Evolutionary conservation across 2,113 vertebrate genomes (phyloP).

Genomic region (Passer montanus): DNA sequence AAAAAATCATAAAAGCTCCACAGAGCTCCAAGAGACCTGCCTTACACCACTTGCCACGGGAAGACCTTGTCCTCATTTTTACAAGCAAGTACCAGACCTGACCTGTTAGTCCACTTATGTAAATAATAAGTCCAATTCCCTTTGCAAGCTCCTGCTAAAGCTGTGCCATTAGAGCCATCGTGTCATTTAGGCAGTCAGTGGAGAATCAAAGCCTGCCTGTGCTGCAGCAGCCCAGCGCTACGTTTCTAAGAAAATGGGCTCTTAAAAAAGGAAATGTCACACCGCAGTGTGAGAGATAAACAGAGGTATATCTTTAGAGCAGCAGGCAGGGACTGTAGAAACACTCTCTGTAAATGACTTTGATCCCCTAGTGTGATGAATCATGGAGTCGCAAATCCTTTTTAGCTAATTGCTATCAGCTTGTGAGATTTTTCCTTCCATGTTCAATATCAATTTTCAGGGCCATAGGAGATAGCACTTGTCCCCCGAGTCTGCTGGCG

Average conservation of each 20-base stretch:
- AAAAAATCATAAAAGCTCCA: background rate
- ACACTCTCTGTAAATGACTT: conserved; percentile 88
- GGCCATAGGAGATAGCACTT: conserved; percentile 86
- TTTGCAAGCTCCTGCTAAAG: conserved; percentile 25
- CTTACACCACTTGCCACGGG: background rate
- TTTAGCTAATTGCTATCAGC: conserved; percentile 99
- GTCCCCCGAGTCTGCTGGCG: conserved; percentile 87
- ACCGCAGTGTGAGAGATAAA: conserved; percentile 78
- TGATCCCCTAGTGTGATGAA: conserved; percentile 93
- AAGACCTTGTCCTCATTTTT: background rate
- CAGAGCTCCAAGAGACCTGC: background rate
- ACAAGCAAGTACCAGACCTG: conserved; percentile 27
- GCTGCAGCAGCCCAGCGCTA: conserved; percentile 62
- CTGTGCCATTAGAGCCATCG: conserved; percentile 63
- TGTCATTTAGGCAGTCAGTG: conserved; percentile 74
- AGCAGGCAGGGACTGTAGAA: conserved; percentile 67
- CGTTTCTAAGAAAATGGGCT: conserved; percentile 77
- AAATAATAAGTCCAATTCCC: conserved; percentile 49
- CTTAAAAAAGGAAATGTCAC: conserved; percentile 84
- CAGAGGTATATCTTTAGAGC: conserved; percentile 74
- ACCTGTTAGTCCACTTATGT: conserved; percentile 58
- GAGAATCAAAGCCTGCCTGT: conserved; percentile 78
- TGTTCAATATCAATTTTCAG: conserved; percentile 99
- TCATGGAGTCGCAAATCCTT: conserved; percentile 95
- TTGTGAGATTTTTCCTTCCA: conserved; percentile 87